Conservation (phyloP, 2,797 vertebrate genomes). For the Cephalopachus bancanus region DNA sequence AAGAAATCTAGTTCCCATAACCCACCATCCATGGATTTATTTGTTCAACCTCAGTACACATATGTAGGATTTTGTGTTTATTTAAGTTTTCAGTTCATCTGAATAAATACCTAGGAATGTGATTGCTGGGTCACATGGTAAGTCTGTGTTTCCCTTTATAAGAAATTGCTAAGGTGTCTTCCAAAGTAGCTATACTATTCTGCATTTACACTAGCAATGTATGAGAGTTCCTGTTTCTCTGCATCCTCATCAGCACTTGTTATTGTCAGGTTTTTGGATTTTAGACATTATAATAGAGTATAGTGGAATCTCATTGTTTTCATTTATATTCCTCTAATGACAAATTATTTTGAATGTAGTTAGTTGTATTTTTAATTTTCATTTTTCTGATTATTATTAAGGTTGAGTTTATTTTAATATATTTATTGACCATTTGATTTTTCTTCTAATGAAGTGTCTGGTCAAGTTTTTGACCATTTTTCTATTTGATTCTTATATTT, state of each 20-base stretch:
- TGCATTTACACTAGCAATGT: neutral
- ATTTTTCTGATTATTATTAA: constrained; percentile 29
- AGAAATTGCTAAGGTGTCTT: neutral
- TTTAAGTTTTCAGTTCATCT: neutral
- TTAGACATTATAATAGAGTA: neutral
- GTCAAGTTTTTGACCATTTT: neutral
- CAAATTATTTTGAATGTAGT: constrained; percentile 32
- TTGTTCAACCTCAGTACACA: neutral
- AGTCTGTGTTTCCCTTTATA: neutral
- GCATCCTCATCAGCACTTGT: neutral
- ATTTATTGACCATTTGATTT: neutral
- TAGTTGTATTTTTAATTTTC: constrained; percentile 8
- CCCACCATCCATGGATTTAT: neutral
- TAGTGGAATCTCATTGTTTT: neutral
- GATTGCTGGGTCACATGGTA: neutral
- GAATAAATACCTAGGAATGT: neutral
- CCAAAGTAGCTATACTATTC: neutral
- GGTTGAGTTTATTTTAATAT: neutral
- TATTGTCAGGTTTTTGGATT: neutral
- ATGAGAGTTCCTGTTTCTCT: neutral
- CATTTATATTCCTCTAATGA: constrained; percentile 1
- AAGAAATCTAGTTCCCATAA: neutral
- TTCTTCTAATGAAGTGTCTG: neutral
- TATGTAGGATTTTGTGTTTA: neutral
- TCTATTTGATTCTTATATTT: neutral